Evolutionary conservation across 2,113 vertebrate species (phyloP).

Genomic region (Accipiter virgatus): DNA sequence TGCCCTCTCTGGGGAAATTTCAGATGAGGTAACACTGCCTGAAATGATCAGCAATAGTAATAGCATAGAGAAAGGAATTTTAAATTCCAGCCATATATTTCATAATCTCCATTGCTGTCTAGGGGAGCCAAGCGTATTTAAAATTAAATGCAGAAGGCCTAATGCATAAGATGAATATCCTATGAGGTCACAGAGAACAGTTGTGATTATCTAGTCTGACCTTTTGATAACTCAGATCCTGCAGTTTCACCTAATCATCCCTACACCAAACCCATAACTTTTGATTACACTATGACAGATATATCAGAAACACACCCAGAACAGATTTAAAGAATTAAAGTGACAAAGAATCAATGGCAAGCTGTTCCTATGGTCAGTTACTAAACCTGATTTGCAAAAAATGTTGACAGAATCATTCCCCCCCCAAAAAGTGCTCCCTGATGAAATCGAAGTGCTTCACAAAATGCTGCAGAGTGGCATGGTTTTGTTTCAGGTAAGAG

Average conservation of each 20-base stretch:
- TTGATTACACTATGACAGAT: neutral
- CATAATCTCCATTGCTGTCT: neutral
- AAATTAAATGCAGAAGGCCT: neutral
- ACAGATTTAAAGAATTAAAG: slow-evolving; percentile 1
- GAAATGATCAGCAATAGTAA: neutral
- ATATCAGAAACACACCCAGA: neutral
- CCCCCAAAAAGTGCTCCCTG: neutral
- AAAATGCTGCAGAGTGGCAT: neutral
- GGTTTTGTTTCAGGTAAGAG: neutral
- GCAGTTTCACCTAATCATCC: slow-evolving; percentile 17
- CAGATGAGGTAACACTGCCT: neutral
- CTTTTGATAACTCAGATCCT: slow-evolving; percentile 25
- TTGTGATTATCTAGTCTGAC: slow-evolving; percentile 22
- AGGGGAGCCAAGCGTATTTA: slow-evolving; percentile 1
- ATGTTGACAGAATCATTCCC: neutral
- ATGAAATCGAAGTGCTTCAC: neutral
- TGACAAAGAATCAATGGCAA: slow-evolving; percentile 7
- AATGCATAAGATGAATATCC: slow-evolving; percentile 8
- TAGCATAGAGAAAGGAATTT: neutral
- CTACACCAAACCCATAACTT: neutral
- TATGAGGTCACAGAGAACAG: neutral
- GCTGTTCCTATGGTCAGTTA: neutral
- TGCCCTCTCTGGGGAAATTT: neutral
- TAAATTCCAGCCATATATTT: slow-evolving; percentile 5
- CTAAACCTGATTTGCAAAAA: neutral